Conservation (phyloP, 2,888 invertebrate species). For the Acrobasis consociella region DNA sequence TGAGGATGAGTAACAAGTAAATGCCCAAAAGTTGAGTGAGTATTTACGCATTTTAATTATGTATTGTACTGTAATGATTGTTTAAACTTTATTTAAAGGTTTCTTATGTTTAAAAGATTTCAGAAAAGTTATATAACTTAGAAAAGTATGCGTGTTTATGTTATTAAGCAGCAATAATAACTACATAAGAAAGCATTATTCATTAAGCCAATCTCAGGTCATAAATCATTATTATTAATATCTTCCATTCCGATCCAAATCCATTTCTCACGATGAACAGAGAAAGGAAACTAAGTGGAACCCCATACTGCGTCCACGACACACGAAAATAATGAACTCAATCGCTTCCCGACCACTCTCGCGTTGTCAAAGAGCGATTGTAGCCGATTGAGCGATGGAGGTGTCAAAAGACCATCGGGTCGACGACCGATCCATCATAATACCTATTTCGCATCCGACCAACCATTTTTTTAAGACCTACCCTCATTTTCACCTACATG, state of each 20-base stretch:
- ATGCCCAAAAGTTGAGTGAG: no score
- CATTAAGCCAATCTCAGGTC: slow-evolving; percentile 14
- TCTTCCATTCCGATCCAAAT: slow-evolving; percentile 22
- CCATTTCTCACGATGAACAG: slow-evolving; percentile 31
- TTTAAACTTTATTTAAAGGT: no score
- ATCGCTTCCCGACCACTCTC: slow-evolving; percentile 62
- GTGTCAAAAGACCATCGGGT: slow-evolving; percentile 73
- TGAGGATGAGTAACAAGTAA: no score
- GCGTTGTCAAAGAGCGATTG: slow-evolving; percentile 70
- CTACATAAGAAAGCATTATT: slow-evolving; percentile 10
- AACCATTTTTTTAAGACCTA: slow-evolving; percentile 48
- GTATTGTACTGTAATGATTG: no score
- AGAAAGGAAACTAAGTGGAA: slow-evolving; percentile 30
- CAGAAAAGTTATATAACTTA: neutral
- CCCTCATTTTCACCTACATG: slow-evolving; percentile 24
- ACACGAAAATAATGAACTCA: slow-evolving; percentile 69
- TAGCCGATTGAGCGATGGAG: slow-evolving; percentile 75
- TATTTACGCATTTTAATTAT: no score
- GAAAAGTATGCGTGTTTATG: neutral
- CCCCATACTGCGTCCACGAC: slow-evolving; percentile 40
- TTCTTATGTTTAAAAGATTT: no score
- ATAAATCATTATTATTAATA: slow-evolving; percentile 22
- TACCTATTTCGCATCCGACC: slow-evolving; percentile 52
- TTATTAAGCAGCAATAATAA: neutral
- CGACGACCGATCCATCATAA: slow-evolving; percentile 74